A percentile compares a stretch with the other conserved stretches of the same genome.
Evolutionary conservation across 1,140 invertebrate genomes (phyloP).

Genomic region (Drosophila watanabei): DNA sequence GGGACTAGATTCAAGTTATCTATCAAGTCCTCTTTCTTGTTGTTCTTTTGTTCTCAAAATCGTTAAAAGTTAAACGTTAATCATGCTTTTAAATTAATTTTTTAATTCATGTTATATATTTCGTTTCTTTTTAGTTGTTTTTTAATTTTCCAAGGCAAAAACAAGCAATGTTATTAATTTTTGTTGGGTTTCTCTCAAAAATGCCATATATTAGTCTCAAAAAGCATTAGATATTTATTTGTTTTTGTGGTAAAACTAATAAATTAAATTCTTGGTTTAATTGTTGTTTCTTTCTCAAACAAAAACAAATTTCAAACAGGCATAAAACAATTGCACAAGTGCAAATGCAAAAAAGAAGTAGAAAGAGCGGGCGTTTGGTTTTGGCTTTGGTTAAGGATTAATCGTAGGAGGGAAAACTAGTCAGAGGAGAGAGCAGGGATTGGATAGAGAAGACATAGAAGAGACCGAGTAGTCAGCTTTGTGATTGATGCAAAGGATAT

Average conservation of each 20-base stretch:
- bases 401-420: slow-evolving; percentile 25
- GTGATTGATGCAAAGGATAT: slow-evolving; percentile 17
- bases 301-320: slow-evolving; percentile 84
- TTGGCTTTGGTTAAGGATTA: slow-evolving; percentile 41
- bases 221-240: slow-evolving; percentile 51
- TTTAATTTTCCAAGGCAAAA: slow-evolving; percentile 57
- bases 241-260: slow-evolving; percentile 52
- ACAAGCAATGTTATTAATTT: slow-evolving; percentile 70
- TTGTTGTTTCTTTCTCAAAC: slow-evolving; percentile 56
- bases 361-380: neutral
- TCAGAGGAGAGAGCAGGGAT: slow-evolving; percentile 7
- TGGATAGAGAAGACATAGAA: slow-evolving; percentile 27
- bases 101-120: slow-evolving; percentile 52
- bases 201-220: slow-evolving; percentile 58
- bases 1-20: slow-evolving; percentile 43
- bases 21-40: slow-evolving; percentile 17
- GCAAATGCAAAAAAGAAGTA: slow-evolving; percentile 34
- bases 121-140: slow-evolving; percentile 19
- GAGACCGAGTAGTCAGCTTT: slow-evolving; percentile 13
- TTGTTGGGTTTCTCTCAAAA: slow-evolving; percentile 53
- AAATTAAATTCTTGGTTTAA: slow-evolving; percentile 59
- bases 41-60: slow-evolving; percentile 42
- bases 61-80: slow-evolving; percentile 47
- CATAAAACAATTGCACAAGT: slow-evolving; percentile 64
- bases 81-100: slow-evolving; percentile 54